Evolutionary conservation across 2,113 vertebrate species (phyloP).

Genomic region (Vidua chalybeata): DNA sequence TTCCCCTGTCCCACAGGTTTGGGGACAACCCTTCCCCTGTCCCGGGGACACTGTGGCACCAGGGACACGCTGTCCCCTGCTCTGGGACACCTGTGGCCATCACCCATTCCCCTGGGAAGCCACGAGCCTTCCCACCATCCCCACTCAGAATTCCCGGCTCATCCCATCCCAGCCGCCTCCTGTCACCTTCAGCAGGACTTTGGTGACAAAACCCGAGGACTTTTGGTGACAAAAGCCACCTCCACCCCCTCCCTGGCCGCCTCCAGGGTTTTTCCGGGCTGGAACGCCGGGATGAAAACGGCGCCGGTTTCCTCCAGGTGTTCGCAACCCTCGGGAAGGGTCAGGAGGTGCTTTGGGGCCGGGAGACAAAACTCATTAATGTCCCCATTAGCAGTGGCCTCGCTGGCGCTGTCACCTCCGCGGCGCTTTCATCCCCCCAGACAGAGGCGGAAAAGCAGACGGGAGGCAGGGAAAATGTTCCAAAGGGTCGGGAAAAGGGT

Average conservation of each 20-base stretch:
- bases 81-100: too few species aligned
- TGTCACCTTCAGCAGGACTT: rapidly evolving
- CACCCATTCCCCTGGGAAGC: not conserved
- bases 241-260: not conserved
- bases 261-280: not conserved
- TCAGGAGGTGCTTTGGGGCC: not conserved
- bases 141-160: not conserved
- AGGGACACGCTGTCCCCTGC: not conserved
- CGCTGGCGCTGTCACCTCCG: not conserved
- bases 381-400: not conserved
- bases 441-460: not conserved
- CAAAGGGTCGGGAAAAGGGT: not conserved
- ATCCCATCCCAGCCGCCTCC: not conserved
- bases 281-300: not conserved
- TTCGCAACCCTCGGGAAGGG: not conserved
- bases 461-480: not conserved
- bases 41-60: not conserved
- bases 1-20: not conserved
- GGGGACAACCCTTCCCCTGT: not conserved
- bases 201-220: not conserved
- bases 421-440: not conserved
- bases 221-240: not conserved
- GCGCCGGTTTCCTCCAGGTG: not conserved
- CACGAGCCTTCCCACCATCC: not conserved
- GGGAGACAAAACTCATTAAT: not conserved